Base-by-base conservation (phyloP, 2,888 invertebrate species). In the Scaptomyza polygonia region DNA sequence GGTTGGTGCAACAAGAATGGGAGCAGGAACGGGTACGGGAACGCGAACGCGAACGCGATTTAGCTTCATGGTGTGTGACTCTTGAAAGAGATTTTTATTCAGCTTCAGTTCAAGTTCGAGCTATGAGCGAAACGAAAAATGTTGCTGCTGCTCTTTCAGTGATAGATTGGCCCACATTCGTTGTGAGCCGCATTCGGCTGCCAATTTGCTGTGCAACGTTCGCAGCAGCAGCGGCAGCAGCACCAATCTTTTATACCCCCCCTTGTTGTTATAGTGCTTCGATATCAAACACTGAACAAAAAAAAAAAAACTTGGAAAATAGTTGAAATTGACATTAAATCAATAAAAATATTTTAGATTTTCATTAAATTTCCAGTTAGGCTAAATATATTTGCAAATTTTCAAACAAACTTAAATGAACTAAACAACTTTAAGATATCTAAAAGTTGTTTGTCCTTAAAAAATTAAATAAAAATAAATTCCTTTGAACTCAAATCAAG, bases 131-230 rank as follows among this genome's bases (percentile, higher is more conserved):
- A 45, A 47, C 18, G 30, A 14, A 48, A 47, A 47, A 39, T 14
- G 32, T 45, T 52, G 54, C 39, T 57, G 48, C 49, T 68, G 62
- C 49, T 66, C 77, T 40, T 42, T 47, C 72, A 78, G 73, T 88
- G 84, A 88, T 88, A 88, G 88, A 84, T 84, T 88, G 84, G 84
- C 84, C 84, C 86, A 88, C 84, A 84, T 84, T 84, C 81, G 84
- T 70, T 70, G 86, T 78, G 66, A 66, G 62, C 47, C 62, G 65
- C 48, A 72, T 56, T 55, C 43, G 59, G 77, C 66, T 61, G 72
- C 73, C 74, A 74, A 74, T 73, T 73, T 76, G 36, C 48, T 55
- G 44, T 55, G 63, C 71, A 63, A 64, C 34, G 61, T 70, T 55
- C 53, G 56, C 63, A 40, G 32, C 56, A 18, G 16, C 65, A 21